Evolutionary conservation across 2,113 vertebrate species (phyloP).

Genomic region (Neopipo cinnamomea): DNA sequence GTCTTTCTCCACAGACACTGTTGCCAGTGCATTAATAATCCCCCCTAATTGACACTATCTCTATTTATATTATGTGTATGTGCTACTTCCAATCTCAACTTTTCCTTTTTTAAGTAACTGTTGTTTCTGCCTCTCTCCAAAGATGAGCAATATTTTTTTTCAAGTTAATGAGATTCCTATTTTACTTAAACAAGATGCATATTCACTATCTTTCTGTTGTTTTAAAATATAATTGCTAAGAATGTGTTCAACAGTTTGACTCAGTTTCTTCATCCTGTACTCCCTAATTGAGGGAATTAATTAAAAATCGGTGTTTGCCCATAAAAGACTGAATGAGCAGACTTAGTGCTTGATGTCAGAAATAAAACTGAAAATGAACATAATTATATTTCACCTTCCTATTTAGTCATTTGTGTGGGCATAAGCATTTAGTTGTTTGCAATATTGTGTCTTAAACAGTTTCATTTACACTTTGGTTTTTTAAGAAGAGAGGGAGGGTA

Average conservation of each 20-base stretch:
- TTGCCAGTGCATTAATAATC: background rate
- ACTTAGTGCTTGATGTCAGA: conserved; percentile 31
- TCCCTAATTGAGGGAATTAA: conserved; percentile 19
- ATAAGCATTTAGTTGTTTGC: conserved; percentile 10
- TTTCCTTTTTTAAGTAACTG: background rate
- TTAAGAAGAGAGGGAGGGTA: conserved; percentile 6
- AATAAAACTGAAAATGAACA: conserved; percentile 38
- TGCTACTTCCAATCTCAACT: background rate
- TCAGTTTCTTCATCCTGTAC: background rate
- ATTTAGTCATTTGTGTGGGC: conserved; percentile 44
- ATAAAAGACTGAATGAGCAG: conserved; percentile 22
- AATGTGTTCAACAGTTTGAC: conserved; percentile 4
- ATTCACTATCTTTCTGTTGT: conserved; percentile 36
- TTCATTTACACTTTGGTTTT: conserved; percentile 38
- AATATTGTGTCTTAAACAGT: background rate
- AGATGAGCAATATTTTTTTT: conserved; percentile 5
- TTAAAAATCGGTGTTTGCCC: conserved; percentile 37
- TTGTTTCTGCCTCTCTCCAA: background rate
- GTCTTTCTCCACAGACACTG: background rate
- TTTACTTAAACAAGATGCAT: conserved; percentile 20
- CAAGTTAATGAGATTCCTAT: conserved; percentile 34
- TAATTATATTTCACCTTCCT: conserved; percentile 54
- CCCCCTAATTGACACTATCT: background rate
- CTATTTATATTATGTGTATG: background rate
- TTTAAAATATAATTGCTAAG: conserved; percentile 16